phyloP scores from a whole-genome alignment of 2,888 invertebrate genomes.

The Ischnus inquisitorius region DNA sequence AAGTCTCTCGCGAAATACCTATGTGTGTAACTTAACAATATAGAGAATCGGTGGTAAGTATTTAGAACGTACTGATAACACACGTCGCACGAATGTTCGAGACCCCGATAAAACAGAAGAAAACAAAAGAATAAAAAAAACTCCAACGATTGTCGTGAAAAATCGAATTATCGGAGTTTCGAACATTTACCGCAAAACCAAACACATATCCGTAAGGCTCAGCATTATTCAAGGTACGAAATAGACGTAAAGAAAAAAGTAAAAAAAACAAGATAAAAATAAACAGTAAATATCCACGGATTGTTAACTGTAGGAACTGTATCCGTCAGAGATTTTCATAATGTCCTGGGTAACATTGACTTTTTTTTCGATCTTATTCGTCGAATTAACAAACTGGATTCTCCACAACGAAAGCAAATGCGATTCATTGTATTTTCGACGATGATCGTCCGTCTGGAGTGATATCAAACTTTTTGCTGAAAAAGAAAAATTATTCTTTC shows the following conservation, averaged over 20 bases:
- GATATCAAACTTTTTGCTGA: slow-evolving; percentile 38
- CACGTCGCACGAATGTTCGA: slow-evolving; percentile 56
- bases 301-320: slow-evolving; percentile 61
- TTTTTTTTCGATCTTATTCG: slow-evolving; percentile 13
- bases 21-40: slow-evolving; percentile 71
- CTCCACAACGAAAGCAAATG: slow-evolving; percentile 57
- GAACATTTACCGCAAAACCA: slow-evolving; percentile 58
- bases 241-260: slow-evolving; percentile 47
- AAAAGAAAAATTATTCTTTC: slow-evolving; percentile 17
- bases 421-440: slow-evolving; percentile 14
- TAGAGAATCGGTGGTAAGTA: slow-evolving; percentile 77
- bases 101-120: slow-evolving; percentile 36
- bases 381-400: slow-evolving; percentile 35
- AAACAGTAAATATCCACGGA: slow-evolving; percentile 48
- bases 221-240: slow-evolving; percentile 66
- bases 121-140: slow-evolving; percentile 36
- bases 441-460: slow-evolving; percentile 14
- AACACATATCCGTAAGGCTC: slow-evolving; percentile 68
- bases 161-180: slow-evolving; percentile 38
- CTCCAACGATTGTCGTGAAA: slow-evolving; percentile 8
- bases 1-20: slow-evolving; percentile 63
- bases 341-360: slow-evolving; percentile 13
- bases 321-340: slow-evolving; percentile 54
- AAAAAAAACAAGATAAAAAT: slow-evolving; percentile 19
- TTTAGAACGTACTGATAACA: slow-evolving; percentile 70